Conservation (phyloP, 2,113 vertebrate genomes). For the Eulemur macaco region DNA sequence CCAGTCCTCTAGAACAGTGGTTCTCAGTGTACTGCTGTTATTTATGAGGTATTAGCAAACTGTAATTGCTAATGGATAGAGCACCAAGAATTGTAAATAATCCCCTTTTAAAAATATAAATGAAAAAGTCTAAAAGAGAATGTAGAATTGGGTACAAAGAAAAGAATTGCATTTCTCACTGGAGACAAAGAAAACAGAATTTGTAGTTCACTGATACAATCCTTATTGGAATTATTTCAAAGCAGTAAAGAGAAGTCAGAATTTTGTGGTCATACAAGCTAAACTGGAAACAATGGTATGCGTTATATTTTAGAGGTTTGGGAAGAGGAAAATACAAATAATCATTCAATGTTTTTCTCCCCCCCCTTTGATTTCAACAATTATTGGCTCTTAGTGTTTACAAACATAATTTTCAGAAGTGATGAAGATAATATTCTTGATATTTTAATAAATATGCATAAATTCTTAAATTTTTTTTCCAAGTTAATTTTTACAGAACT, state of each 20-base stretch:
- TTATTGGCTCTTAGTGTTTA: conserved; percentile 80
- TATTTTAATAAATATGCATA: conserved; percentile 47
- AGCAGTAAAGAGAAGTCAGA: conserved; percentile 86
- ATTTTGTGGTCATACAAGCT: conserved; percentile 85
- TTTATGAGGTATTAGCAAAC: conserved; percentile 65
- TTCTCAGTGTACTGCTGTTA: conserved; percentile 66
- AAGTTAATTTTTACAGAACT: conserved; percentile 15
- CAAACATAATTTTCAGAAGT: conserved; percentile 69
- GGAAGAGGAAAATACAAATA: conserved; percentile 60
- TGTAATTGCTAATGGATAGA: conserved; percentile 62
- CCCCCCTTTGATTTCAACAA: conserved; percentile 64
- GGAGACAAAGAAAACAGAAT: conserved; percentile 28
- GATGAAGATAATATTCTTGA: conserved; percentile 44
- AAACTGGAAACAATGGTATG: conserved; percentile 54
- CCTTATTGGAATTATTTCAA: conserved; percentile 86
- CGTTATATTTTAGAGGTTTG: conserved; percentile 36
- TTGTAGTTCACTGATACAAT: conserved; percentile 62
- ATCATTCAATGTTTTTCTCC: conserved; percentile 65
- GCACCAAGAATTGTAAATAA: conserved; percentile 50
- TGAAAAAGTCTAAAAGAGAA: conserved; percentile 8
- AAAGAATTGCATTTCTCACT: conserved; percentile 38
- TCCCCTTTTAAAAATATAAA: conserved; percentile 48
- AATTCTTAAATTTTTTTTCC: not conserved
- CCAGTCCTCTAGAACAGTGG: conserved; percentile 46
- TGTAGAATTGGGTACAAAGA: conserved; percentile 15